Evolutionary conservation across 2,888 invertebrate genomes (phyloP), one percentile per base, ranked within the genome.

Genomic region (Pandemis cinnamomeana): DNA sequence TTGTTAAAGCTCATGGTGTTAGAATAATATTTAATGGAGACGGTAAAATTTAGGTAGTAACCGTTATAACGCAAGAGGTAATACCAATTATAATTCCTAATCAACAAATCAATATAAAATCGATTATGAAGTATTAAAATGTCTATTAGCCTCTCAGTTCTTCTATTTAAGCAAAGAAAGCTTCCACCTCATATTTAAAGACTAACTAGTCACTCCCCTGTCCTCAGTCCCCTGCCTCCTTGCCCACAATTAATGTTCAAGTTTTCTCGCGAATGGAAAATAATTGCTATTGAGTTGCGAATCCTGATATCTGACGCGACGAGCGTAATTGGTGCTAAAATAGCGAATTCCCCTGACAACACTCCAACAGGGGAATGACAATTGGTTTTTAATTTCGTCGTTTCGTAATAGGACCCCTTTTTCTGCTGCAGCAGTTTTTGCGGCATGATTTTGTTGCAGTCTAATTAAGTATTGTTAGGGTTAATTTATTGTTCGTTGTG

Each of bases 201-300:
- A n/a, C 51, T n/a, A 51, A 51, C n/a, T 51, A 51, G 51, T 51
- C 51, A n/a, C 11, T 48, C 48, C 46, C 64, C 20, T 48, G 48
- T 27, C 53, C 44, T 46, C 46, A 46, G 20, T 46, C 46, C 44
- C 11, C 51, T 42, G 46, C 58, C 60, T 51, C 58, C 68, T 64
- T 70, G 73, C 55, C 80, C 86, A 89, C 89, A 90, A 89, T 91
- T 89, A 90, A 86, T 84, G 87, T 83, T 85, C 85, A 86, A 90
- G 87, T 91, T 90, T 90, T 89, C 89, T 90, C 87, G 85, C 82
- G 81, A 89, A 87, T 84, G 85, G 84, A 86, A 88, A 89, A 89
- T 91, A 91, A 91, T 92, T 90, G 89, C 90, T 86, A 91, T 89
- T 87, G 90, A 89, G 87, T 89, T 85, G 89, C 83, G 83, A 89